Evolutionary conservation across 2,797 vertebrate genomes (phyloP).

Genomic region (Austrolebias charrua): DNA sequence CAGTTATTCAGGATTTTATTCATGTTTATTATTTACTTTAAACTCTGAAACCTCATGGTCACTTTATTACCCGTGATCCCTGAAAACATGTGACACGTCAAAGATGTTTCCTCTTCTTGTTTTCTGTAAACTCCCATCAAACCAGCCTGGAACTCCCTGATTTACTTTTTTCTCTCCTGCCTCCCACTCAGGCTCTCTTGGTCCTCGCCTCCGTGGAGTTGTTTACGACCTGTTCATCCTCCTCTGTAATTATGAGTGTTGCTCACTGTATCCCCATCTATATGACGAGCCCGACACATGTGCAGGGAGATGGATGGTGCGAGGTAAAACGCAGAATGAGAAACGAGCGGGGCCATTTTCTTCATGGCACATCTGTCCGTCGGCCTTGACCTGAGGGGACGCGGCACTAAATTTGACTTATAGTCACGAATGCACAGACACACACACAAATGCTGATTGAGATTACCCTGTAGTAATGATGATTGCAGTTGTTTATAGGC

Average conservation of each 20-base stretch:
- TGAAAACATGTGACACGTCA: too few species aligned
- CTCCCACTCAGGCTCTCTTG: conserved; percentile 18
- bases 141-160: conserved; percentile 3
- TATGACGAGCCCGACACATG: conserved; percentile 55
- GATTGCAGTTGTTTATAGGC: conserved; percentile 69
- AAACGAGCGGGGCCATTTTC: conserved; percentile 62
- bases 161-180: conserved; percentile 13
- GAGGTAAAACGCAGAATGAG: conserved; percentile 45
- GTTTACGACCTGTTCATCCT: conserved; percentile 56
- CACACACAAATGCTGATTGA: conserved; percentile 53
- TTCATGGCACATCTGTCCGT: conserved; percentile 65
- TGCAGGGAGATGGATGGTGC: conserved; percentile 51
- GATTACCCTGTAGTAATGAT: conserved; percentile 65
- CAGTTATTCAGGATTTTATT: too few species aligned
- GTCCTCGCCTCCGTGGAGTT: conserved; percentile 33
- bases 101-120: neutral
- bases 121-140: conserved; percentile 14
- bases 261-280: conserved; percentile 54
- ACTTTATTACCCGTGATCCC: too few species aligned
- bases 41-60: too few species aligned
- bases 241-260: conserved; percentile 64
- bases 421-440: conserved; percentile 39
- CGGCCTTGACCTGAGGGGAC: conserved; percentile 64
- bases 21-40: too few species aligned
- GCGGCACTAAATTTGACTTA: conserved; percentile 61